A percentile compares a stretch with the other conserved stretches of the same genome.
phyloP scores from a whole-genome alignment of 2,113 vertebrate species.

The Eulemur macaco region DNA sequence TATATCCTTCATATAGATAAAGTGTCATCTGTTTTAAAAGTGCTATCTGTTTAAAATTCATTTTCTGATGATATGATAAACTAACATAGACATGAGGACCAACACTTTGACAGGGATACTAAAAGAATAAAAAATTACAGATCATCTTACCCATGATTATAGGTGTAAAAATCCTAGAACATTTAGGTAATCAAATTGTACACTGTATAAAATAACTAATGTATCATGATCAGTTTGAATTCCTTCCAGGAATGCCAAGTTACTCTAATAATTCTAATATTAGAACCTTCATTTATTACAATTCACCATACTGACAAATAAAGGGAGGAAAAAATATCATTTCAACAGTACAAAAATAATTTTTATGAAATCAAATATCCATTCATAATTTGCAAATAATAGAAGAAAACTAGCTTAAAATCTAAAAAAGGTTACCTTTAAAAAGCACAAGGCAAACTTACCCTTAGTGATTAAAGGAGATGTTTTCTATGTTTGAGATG shows the following conservation, averaged over 20 bases:
- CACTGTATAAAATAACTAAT: neutral
- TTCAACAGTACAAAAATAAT: neutral
- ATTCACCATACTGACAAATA: neutral
- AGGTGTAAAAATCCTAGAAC: neutral
- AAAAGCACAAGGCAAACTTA: neutral
- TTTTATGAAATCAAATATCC: neutral
- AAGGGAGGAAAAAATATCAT: neutral
- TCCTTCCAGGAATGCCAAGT: neutral
- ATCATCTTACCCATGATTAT: neutral
- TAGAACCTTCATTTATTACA: neutral
- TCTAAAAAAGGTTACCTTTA: neutral
- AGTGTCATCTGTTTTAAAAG: neutral
- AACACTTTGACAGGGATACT: neutral
- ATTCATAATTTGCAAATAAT: neutral
- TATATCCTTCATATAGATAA: neutral
- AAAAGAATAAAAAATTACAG: neutral
- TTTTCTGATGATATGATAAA: neutral
- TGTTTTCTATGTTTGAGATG: neutral
- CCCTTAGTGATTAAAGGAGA: neutral
- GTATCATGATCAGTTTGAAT: neutral
- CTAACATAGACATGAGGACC: neutral
- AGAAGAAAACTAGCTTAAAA: neutral
- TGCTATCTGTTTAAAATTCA: neutral
- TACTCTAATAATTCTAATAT: neutral
- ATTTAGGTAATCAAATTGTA: neutral